phyloP scores from a whole-genome alignment of 2,888 invertebrate genomes.

The Ormia ochracea region DNA sequence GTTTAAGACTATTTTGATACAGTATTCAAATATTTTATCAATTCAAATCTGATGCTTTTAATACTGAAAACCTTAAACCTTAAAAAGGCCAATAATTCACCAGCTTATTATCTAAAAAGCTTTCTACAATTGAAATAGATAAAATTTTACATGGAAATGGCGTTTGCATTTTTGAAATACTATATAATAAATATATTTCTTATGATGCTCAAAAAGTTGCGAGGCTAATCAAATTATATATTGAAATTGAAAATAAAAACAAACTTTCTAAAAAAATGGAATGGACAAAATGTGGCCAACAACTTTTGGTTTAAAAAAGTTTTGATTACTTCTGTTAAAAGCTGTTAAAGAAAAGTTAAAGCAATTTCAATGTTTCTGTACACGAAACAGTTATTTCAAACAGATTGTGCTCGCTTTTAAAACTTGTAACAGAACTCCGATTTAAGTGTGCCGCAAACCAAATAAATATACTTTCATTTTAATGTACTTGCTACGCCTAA shows the following conservation, averaged over 20 bases:
- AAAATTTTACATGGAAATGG: too few relatives aligned
- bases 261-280: neutral
- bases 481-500: neutral
- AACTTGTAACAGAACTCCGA: neutral
- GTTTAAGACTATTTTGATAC: too few relatives aligned
- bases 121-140: too few relatives aligned
- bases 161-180: neutral
- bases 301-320: neutral
- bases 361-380: neutral
- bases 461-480: neutral
- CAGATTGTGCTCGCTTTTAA: neutral
- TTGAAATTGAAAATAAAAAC: neutral
- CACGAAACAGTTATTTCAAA: neutral
- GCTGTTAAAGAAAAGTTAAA: neutral
- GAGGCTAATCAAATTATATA: neutral
- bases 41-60: too few relatives aligned
- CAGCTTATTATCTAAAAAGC: too few relatives aligned
- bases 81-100: too few relatives aligned
- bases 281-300: constrained; percentile 6
- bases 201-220: constrained; percentile 8
- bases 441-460: too few relatives aligned
- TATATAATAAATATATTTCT: neutral
- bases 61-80: too few relatives aligned
- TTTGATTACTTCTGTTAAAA: neutral
- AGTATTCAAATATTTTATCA: too few relatives aligned